These are phyloP conservation scores for Spisula subtruncata DNA, from an alignment of 2,888 invertebrate species.

Conservation along the genomic window DNA sequence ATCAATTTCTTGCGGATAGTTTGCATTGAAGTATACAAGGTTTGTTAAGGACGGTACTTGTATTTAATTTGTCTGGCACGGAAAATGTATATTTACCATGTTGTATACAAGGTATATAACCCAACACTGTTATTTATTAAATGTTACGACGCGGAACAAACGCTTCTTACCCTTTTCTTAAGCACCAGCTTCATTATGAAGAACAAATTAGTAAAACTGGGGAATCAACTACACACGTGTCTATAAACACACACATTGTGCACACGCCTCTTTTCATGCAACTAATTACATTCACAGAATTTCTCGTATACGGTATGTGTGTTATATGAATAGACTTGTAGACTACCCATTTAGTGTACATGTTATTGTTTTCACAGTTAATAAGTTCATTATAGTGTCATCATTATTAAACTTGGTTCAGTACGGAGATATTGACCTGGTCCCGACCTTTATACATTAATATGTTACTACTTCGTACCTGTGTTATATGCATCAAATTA, in stretches of 20 bases:
- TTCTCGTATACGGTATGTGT: background rate
- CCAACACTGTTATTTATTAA: background rate
- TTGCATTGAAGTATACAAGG: too few relatives aligned
- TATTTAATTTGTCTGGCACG: background rate
- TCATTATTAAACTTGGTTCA: background rate
- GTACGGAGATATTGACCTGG: too few relatives aligned
- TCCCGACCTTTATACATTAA: too few relatives aligned
- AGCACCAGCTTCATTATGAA: background rate
- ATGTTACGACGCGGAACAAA: background rate
- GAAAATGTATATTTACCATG: background rate
- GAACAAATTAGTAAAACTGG: constrained; percentile 14
- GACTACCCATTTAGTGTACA: background rate
- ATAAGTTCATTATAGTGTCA: background rate
- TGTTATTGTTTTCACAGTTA: constrained; percentile 12
- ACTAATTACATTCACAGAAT: constrained; percentile 23
- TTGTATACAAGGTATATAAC: background rate
- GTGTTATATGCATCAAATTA: too few relatives aligned
- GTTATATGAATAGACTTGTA: background rate
- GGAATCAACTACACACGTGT: background rate
- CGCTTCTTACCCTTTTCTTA: too few relatives aligned
- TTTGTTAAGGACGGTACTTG: background rate
- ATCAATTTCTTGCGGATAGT: too few relatives aligned
- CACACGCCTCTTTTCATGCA: constrained; percentile 17
- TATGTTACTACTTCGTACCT: too few relatives aligned
- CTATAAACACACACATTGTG: constrained; percentile 23